Percentiles rank a stretch among this genome's conserved stretches.
Conservation (phyloP, 2,113 vertebrate genomes). For the Scolopax mira region DNA sequence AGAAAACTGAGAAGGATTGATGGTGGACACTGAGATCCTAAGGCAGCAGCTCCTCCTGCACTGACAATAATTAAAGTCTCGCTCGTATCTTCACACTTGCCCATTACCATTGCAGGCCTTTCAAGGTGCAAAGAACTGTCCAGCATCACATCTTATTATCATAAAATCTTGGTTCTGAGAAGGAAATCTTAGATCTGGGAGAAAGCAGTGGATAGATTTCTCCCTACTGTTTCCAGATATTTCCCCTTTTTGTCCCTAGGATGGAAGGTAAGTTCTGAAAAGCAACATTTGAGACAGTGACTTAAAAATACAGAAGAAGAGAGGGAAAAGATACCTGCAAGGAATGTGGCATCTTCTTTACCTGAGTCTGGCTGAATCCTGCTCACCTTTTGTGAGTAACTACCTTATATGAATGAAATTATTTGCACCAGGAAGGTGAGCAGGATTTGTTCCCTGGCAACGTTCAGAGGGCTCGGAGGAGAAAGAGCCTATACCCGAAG, state of each 20-base stretch:
- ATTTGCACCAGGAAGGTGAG: background rate
- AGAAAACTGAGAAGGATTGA: background rate
- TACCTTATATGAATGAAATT: background rate
- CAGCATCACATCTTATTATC: background rate
- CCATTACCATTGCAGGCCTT: background rate
- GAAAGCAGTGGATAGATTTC: background rate
- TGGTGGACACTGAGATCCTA: background rate
- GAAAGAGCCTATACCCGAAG: background rate
- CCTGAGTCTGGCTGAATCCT: background rate
- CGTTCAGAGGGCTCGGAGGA: background rate
- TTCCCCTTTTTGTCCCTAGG: background rate
- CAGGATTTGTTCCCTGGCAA: background rate
- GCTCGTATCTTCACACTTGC: background rate
- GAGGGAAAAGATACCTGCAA: background rate
- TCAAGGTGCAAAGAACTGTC: background rate
- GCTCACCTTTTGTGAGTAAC: background rate
- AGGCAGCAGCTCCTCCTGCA: background rate
- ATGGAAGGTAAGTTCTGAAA: background rate
- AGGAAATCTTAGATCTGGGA: background rate
- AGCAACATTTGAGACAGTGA: background rate
- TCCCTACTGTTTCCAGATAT: background rate
- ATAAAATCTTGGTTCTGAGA: background rate
- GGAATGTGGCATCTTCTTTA: background rate
- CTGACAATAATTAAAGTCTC: background rate
- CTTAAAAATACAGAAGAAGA: background rate